Evolutionary conservation across 1,140 invertebrate species (phyloP), one percentile per base, ranked within the genome.

Genomic region (Saccostrea glomerata): DNA sequence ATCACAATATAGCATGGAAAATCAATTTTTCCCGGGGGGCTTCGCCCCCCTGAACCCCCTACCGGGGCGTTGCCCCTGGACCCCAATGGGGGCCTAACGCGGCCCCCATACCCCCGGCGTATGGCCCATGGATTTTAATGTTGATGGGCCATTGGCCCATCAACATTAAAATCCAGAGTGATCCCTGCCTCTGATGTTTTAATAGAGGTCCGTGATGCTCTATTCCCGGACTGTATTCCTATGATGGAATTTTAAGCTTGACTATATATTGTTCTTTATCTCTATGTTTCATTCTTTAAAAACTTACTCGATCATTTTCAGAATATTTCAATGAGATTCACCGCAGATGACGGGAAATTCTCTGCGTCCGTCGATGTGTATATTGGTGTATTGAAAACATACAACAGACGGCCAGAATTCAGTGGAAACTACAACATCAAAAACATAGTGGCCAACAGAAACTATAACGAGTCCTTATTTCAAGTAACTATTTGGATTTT

Each of bases 351-450:
- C 60, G 84, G 84, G 12, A 85, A 20, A 60, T 85, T 25, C 13
- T 9, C n/a, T 25, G 25, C 84, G 9, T 63, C 84, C 17, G 84
- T 85, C 23, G 12, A 15, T 12, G 84, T 85, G 15, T 6, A 17
- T 60, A 85, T 85, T 47, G 55, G 47, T 0, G 58, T 85, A 9
- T n/a, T 20, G 9, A 85, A 85, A 36, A 56, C 55, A 2, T 85
- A 85, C 55, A 63, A 60, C 58, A 58, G 84, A 17, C 54, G 55
- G 0, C 84, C 84, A 30, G 55, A 36, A 30, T 85, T 85, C 56
- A 13, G 30, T n/a, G 84, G 84, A 60, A 85, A 85, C 30, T 85
- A 85, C 25, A 56, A 85, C 56, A 85, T 85, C n/a, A 85, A 85
- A 47, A 36, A 17, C 23, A 85, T 85, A 23, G 84, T 85, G 17